Conservation (phyloP, 2,888 invertebrate genomes). For the Campopleginae sp. region DNA sequence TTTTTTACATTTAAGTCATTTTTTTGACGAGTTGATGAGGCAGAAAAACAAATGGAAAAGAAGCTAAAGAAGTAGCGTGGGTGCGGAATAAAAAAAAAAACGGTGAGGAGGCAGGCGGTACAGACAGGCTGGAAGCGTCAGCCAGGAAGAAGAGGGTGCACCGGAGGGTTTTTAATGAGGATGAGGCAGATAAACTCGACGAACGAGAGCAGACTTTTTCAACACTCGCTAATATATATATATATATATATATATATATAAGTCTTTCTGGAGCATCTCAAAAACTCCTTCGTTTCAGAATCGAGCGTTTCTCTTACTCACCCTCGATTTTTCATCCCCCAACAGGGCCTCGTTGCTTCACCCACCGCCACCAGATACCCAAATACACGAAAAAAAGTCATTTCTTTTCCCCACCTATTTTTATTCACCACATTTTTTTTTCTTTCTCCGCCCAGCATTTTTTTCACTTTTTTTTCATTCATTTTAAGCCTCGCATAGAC, state of each 20-base stretch:
- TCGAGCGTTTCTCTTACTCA: constrained; percentile 36
- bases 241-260: constrained; percentile 8
- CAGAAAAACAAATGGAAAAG: constrained; percentile 34
- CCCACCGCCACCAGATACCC: constrained; percentile 71
- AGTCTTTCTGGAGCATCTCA: constrained; percentile 50
- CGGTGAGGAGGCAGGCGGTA: constrained; percentile 27
- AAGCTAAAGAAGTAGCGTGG: constrained; percentile 39
- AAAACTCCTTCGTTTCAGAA: constrained; percentile 62
- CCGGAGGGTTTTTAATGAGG: constrained; percentile 81
- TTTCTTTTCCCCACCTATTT: constrained; percentile 76
- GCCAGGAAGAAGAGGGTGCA: constrained; percentile 72
- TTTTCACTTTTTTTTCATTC: constrained; percentile 10
- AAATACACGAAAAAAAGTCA: constrained; percentile 77
- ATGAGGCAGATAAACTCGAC: constrained; percentile 80
- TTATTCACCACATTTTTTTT: constrained; percentile 64
- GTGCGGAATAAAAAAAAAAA: constrained; percentile 34
- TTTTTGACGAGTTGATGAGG: constrained; percentile 39
- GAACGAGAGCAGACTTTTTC: constrained; percentile 36
- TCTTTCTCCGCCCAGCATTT: constrained; percentile 1
- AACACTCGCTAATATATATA: neutral
- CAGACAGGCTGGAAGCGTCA: constrained; percentile 67
- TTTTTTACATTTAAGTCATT: constrained; percentile 28
- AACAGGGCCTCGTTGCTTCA: constrained; percentile 58
- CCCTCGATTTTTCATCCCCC: constrained; percentile 24
- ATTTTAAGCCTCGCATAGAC: constrained; percentile 5